Percentiles rank a stretch among this genome's conserved stretches.
phyloP scores from a whole-genome alignment of 2,113 vertebrate species.

The Empidonax alnorum region DNA sequence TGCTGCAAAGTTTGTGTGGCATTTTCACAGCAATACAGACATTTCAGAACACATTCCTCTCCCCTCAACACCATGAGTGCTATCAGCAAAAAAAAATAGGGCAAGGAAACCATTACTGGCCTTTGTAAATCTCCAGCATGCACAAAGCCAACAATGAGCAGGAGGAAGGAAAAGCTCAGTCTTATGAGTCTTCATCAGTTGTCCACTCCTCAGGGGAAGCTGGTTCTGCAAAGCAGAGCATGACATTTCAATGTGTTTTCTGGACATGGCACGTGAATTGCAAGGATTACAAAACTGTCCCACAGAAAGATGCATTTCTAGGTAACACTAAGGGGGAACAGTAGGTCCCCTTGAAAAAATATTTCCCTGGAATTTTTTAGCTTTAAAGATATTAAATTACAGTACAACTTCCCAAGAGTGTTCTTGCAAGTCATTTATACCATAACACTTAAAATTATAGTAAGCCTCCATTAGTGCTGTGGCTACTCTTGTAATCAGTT shows the following conservation, averaged over 20 bases:
- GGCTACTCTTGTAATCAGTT: constrained; percentile 37
- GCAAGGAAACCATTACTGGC: not conserved
- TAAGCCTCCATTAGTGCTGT: constrained; percentile 5
- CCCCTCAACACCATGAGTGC: not conserved
- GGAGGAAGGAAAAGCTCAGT: not conserved
- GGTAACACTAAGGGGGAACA: not conserved
- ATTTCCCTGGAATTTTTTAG: not conserved
- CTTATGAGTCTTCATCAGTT: not conserved
- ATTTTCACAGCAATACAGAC: not conserved
- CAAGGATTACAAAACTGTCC: not conserved
- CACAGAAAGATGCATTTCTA: not conserved
- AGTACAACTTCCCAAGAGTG: not conserved
- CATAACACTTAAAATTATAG: not conserved
- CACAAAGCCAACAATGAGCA: not conserved
- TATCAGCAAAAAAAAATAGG: not conserved
- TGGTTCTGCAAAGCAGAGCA: not conserved
- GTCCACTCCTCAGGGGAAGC: not conserved
- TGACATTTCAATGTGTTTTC: not conserved
- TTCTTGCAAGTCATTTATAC: constrained; percentile 1
- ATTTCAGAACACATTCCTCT: not conserved
- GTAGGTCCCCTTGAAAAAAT: not conserved
- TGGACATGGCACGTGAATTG: rapidly evolving
- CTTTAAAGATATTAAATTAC: not conserved
- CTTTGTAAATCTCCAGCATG: not conserved
- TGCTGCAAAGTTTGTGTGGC: not conserved